Evolutionary conservation across 2,113 vertebrate genomes (phyloP).

Genomic region (Acrocephalus kingi): DNA sequence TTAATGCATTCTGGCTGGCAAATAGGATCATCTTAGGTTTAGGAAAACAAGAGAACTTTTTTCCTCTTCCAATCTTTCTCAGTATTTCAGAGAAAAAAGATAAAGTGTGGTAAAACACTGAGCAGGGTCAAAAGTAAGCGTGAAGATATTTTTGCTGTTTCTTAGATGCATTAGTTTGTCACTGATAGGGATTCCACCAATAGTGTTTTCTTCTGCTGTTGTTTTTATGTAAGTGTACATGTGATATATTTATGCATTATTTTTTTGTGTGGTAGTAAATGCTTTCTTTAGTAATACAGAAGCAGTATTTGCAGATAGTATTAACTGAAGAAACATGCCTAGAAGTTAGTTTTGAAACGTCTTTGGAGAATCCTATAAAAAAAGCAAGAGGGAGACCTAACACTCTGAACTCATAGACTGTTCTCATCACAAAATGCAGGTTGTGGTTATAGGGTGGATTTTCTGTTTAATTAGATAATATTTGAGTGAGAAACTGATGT

Average conservation of each 20-base stretch:
- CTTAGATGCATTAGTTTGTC: neutral
- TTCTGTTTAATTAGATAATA: neutral
- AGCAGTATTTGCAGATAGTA: neutral
- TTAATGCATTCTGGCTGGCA: neutral
- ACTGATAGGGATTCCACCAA: neutral
- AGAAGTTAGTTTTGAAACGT: neutral
- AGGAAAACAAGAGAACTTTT: neutral
- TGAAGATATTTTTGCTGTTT: neutral
- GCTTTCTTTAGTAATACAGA: neutral
- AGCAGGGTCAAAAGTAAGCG: neutral
- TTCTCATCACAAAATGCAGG: neutral
- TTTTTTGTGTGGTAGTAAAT: neutral
- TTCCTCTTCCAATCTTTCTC: neutral
- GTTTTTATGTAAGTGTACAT: neutral
- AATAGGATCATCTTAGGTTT: neutral
- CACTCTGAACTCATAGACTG: neutral
- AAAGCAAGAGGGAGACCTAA: neutral
- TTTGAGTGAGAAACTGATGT: neutral
- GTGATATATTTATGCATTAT: neutral
- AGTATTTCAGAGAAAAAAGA: neutral
- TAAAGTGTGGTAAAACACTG: neutral
- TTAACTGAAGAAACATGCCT: neutral
- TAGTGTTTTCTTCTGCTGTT: neutral
- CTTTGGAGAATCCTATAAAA: neutral
- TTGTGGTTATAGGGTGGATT: neutral